Evolutionary conservation across 2,888 invertebrate species (phyloP).

Genomic region (Dryococelus australis): DNA sequence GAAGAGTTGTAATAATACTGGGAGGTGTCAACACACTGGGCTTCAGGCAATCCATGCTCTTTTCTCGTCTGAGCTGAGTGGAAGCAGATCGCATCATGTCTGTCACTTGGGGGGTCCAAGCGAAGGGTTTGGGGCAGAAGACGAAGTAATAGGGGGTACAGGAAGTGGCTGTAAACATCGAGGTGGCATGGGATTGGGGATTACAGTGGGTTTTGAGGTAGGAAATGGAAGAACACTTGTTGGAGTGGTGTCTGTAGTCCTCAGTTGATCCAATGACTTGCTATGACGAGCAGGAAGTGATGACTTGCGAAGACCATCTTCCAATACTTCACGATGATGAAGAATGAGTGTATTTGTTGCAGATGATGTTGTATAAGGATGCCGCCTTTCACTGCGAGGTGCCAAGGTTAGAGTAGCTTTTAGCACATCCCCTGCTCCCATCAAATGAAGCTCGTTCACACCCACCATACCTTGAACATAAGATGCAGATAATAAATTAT

Average conservation of each 20-base stretch:
- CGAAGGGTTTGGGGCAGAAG: constrained; percentile 58
- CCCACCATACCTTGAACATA: constrained; percentile 57
- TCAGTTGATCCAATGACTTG: constrained; percentile 76
- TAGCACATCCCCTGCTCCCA: constrained; percentile 65
- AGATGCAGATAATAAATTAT: background rate
- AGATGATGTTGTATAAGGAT: constrained; percentile 36
- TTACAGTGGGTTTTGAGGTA: constrained; percentile 52
- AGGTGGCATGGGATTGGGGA: constrained; percentile 54
- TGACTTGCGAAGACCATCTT: constrained; percentile 37
- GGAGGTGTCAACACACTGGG: constrained; percentile 41
- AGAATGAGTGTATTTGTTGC: constrained; percentile 39
- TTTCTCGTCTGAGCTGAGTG: constrained; percentile 53
- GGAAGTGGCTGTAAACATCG: constrained; percentile 60
- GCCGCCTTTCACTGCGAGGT: constrained; percentile 57
- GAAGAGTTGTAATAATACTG: constrained; percentile 50
- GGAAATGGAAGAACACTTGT: constrained; percentile 34
- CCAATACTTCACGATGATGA: constrained; percentile 28
- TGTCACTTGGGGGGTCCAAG: constrained; percentile 53
- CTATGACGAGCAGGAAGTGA: constrained; percentile 77
- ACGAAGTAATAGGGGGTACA: constrained; percentile 57
- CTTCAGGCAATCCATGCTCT: constrained; percentile 41
- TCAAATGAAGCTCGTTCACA: constrained; percentile 66
- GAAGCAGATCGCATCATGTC: constrained; percentile 58
- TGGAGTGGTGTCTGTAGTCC: constrained; percentile 58
- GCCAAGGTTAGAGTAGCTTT: constrained; percentile 72